Evolutionary conservation across 2,797 vertebrate genomes (phyloP), one percentile per base, ranked within the genome.

Genomic region (Sarcoramphus papa): DNA sequence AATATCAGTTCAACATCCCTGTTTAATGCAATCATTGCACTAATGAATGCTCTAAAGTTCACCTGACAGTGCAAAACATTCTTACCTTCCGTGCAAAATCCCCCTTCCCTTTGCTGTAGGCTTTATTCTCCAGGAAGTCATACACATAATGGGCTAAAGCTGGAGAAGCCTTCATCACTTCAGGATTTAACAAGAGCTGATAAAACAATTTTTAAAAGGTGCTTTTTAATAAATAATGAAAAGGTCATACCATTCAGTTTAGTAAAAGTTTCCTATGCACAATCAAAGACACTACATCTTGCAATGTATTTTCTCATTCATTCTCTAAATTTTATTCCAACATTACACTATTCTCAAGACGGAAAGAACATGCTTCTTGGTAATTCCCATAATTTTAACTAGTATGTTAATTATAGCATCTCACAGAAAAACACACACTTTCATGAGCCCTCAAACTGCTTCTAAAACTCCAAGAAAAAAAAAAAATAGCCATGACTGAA

Each of bases 111-210:
- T 99, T 99, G 98, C 98, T 99, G 96, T 99, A 99, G 56, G 99
- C 98, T 97, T 99, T 99, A 97, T 99, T 99, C 97, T 99, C 99
- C 73, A 99, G 98, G 97, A 99, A 99, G 97, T 99, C 99, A 93
- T 98, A 99, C 25, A 99, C 98, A 68, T 98, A 99, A 56, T 98
- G 98, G 67, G 99, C 98, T 96, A 99, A 97, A 85, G 98, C 98
- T n/a, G 99, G 99, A 87, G 98, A 99, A 68, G 98, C 99, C 97
- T 99, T 99, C 98, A 99, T 98, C 98, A 99, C 98, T 98, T 99
- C 99, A 94, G 99, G 99, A 97, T 99, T 99, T 96, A 99, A 96
- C 65, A 99, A 98, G 92, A 99, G 98, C 99, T 99, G 96, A 93
- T 57, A 92, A 81, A 82, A 84, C 51, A 90, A 90, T 64, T 89